phyloP scores from a whole-genome alignment of 2,888 invertebrate genomes.

The Lapara coniferarum region DNA sequence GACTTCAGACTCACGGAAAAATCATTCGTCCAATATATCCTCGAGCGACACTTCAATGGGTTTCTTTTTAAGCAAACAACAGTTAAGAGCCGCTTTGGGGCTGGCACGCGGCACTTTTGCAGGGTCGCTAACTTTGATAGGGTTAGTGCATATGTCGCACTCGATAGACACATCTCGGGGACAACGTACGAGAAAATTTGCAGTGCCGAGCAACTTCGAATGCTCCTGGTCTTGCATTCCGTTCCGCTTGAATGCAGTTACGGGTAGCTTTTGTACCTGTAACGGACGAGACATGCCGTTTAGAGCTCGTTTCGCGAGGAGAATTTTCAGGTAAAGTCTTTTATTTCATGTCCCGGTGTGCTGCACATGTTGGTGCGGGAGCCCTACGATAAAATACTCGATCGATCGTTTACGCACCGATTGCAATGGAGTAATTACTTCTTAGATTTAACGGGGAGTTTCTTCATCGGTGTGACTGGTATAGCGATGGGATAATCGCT shows the following conservation, averaged over 20 bases:
- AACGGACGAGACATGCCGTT: constrained; percentile 66
- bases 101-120: constrained; percentile 61
- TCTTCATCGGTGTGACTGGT: constrained; percentile 68
- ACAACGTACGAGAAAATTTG: constrained; percentile 67
- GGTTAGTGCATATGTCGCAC: constrained; percentile 53
- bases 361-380: background rate
- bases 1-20: constrained; percentile 28
- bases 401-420: constrained; percentile 23
- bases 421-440: constrained; percentile 46
- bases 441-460: constrained; percentile 58
- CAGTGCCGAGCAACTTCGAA: constrained; percentile 65
- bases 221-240: constrained; percentile 78
- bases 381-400: constrained; percentile 10
- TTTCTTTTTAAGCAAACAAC: constrained; percentile 53
- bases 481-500: constrained; percentile 59
- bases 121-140: constrained; percentile 59
- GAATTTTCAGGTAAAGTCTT: constrained; percentile 33
- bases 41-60: constrained; percentile 65
- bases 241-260: constrained; percentile 76
- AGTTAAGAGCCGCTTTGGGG: constrained; percentile 41
- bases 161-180: constrained; percentile 68
- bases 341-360: background rate
- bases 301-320: constrained; percentile 42
- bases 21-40: constrained; percentile 64
- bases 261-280: constrained; percentile 73